Conservation (phyloP, 92 coral and sea anemone species). For the Actinostola sp. region DNA sequence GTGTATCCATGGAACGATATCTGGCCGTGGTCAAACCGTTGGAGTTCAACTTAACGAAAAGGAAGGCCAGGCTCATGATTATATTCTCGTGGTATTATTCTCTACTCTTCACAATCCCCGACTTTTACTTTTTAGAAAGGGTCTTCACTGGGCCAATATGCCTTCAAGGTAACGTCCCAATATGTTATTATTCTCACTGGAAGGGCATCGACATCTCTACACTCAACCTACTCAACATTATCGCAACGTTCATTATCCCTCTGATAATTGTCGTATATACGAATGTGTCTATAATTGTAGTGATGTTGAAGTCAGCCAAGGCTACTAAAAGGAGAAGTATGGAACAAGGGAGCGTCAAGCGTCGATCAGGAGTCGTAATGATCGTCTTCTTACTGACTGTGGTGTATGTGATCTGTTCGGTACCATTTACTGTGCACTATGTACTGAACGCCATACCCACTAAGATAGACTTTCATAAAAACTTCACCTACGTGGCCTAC, state of each 20-base stretch:
- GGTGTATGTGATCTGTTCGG: slow-evolving; percentile 77
- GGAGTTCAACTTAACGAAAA: slow-evolving; percentile 66
- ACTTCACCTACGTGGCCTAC: slow-evolving; percentile 62
- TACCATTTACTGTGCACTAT: slow-evolving; percentile 66
- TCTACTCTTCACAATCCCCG: slow-evolving; percentile 67
- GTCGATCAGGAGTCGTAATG: slow-evolving; percentile 53
- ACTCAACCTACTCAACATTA: slow-evolving; percentile 45
- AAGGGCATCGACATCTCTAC: slow-evolving; percentile 59
- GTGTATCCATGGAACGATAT: slow-evolving; percentile 86
- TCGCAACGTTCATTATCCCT: slow-evolving; percentile 76
- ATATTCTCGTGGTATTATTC: slow-evolving; percentile 85
- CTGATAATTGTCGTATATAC: slow-evolving; percentile 57
- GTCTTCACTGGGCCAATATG: slow-evolving; percentile 44
- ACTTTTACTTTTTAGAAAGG: slow-evolving; percentile 69
- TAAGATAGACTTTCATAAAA: slow-evolving; percentile 26
- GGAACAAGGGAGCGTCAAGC: slow-evolving; percentile 20
- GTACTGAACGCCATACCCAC: slow-evolving; percentile 55
- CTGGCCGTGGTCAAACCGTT: slow-evolving; percentile 86
- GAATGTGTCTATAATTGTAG: slow-evolving; percentile 62
- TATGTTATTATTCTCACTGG: slow-evolving; percentile 61
- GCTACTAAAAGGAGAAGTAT: not conserved
- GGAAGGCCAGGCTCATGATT: slow-evolving; percentile 66
- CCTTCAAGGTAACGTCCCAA: slow-evolving; percentile 51
- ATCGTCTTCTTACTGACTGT: slow-evolving; percentile 71
- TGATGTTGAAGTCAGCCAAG: slow-evolving; percentile 34